A percentile compares a stretch with the other conserved stretches of the same genome.
Evolutionary conservation across 2,888 invertebrate species (phyloP).

Genomic region (Drosophila ustulata): DNA sequence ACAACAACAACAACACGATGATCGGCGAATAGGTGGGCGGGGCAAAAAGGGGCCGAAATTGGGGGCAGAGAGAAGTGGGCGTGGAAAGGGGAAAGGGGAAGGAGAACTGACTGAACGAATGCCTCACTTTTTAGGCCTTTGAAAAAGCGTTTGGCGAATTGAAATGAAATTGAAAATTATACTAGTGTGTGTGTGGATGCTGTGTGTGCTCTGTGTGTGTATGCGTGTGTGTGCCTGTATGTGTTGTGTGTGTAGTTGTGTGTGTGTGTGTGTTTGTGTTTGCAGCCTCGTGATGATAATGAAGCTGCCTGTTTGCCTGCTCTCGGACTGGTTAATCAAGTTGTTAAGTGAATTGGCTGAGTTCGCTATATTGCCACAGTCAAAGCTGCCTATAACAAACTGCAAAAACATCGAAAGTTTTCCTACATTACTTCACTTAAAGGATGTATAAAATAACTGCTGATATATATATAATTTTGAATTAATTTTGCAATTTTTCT

Average conservation of each 20-base stretch:
- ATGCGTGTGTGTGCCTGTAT: background rate
- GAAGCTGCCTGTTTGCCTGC: slow-evolving; percentile 42
- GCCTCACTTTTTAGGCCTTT: slow-evolving; percentile 23
- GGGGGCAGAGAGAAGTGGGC: background rate
- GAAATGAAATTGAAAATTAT: slow-evolving; percentile 82
- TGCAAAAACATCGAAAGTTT: background rate
- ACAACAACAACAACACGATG: slow-evolving; percentile 23
- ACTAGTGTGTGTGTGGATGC: slow-evolving; percentile 31
- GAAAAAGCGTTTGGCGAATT: slow-evolving; percentile 71
- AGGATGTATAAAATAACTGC: no score
- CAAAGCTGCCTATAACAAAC: background rate
- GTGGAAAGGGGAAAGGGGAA: no score
- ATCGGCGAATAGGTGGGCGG: slow-evolving; percentile 18
- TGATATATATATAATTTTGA: no score
- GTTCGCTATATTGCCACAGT: slow-evolving; percentile 28
- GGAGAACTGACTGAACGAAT: slow-evolving; percentile 8
- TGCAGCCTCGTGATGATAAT: slow-evolving; percentile 47
- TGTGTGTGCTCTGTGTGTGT: background rate
- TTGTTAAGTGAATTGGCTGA: slow-evolving; percentile 77
- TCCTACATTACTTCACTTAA: no score
- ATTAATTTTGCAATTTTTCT: no score
- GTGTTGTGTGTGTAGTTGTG: slow-evolving; percentile 12
- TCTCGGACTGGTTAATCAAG: slow-evolving; percentile 63
- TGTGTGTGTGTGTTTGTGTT: slow-evolving; percentile 26
- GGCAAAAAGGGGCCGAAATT: no score